Percentiles rank a stretch among this genome's conserved stretches.
Evolutionary conservation across 2,888 invertebrate genomes (phyloP).

Genomic region (Gasteruption jaculator): DNA sequence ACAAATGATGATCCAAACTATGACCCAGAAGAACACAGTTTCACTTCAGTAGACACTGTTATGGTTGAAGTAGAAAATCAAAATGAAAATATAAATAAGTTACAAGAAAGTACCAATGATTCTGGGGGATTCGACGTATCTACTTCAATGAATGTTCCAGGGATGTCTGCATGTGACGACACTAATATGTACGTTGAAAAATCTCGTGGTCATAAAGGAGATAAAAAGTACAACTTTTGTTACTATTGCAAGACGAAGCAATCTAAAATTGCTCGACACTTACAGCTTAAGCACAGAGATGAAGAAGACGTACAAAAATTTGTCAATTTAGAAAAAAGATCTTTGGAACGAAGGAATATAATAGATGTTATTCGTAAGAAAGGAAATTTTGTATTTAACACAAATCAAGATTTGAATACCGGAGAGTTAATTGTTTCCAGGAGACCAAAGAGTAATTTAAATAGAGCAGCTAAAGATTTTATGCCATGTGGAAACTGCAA

Average conservation of each 20-base stretch:
- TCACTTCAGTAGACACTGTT: too few relatives aligned
- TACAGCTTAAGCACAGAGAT: constrained; percentile 10
- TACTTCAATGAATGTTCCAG: constrained; percentile 7
- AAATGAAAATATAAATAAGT: neutral
- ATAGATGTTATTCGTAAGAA: constrained; percentile 22
- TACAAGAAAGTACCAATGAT: neutral
- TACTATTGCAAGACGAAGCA: constrained; percentile 17
- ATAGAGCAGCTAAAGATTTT: constrained; percentile 18
- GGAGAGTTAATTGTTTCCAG: constrained; percentile 25
- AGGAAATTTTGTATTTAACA: constrained; percentile 26
- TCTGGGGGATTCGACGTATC: constrained; percentile 2
- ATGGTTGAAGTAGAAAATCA: neutral
- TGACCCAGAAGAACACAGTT: too few relatives aligned
- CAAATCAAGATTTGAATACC: constrained; percentile 19
- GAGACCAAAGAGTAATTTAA: constrained; percentile 17
- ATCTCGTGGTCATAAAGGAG: constrained; percentile 15
- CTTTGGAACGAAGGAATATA: constrained; percentile 11
- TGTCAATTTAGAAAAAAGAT: constrained; percentile 14
- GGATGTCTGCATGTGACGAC: constrained; percentile 9
- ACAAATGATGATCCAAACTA: constrained; percentile 6
- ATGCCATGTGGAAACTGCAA: constrained; percentile 22
- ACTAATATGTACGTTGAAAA: constrained; percentile 8
- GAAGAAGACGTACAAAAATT: constrained; percentile 16
- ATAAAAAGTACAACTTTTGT: constrained; percentile 15
- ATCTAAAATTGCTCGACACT: constrained; percentile 18